Conservation (phyloP, 2,888 invertebrate species). For the Drosophila lutescens region DNA sequence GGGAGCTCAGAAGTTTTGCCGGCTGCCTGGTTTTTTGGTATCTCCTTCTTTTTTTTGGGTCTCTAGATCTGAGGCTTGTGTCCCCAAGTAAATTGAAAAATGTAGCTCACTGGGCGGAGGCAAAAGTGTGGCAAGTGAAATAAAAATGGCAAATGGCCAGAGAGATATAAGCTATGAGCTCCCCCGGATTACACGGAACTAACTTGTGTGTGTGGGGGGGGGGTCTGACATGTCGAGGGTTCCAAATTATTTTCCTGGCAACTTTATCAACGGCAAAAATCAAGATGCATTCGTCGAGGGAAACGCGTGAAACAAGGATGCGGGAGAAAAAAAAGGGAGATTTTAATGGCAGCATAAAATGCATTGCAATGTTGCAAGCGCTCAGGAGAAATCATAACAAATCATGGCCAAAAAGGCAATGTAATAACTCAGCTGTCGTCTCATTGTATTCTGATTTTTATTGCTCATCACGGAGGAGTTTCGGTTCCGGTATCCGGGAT, state of each 20-base stretch:
- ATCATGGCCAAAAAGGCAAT: constrained; percentile 65
- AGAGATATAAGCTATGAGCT: constrained; percentile 55
- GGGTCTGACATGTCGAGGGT: constrained; percentile 23
- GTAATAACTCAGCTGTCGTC: constrained; percentile 69
- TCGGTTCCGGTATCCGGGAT: constrained; percentile 28
- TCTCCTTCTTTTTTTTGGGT: constrained; percentile 5
- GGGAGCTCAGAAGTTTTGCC: constrained; percentile 36
- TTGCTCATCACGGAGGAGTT: constrained; percentile 60
- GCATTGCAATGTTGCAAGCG: constrained; percentile 69
- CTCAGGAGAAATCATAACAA: constrained; percentile 51
- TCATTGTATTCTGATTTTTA: constrained; percentile 75
- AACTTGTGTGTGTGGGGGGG: constrained; percentile 27
- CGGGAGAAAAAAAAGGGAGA: neutral
- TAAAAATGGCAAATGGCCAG: constrained; percentile 67
- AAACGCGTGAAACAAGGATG: neutral
- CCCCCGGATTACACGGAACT: constrained; percentile 32
- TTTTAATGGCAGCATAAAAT: constrained; percentile 70
- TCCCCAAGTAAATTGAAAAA: constrained; percentile 74
- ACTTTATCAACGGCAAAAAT: constrained; percentile 27
- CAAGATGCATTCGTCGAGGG: constrained; percentile 26
- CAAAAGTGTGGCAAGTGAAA: constrained; percentile 71
- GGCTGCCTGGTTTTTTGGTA: constrained; percentile 3
- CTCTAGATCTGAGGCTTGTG: constrained; percentile 17
- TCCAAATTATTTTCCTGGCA: constrained; percentile 38
- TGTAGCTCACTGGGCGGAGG: constrained; percentile 59